A percentile compares a stretch with the other conserved stretches of the same genome.
These are phyloP conservation scores for Eubasilissa splendida DNA, from an alignment of 2,888 invertebrate species.

Conservation along the genomic window DNA sequence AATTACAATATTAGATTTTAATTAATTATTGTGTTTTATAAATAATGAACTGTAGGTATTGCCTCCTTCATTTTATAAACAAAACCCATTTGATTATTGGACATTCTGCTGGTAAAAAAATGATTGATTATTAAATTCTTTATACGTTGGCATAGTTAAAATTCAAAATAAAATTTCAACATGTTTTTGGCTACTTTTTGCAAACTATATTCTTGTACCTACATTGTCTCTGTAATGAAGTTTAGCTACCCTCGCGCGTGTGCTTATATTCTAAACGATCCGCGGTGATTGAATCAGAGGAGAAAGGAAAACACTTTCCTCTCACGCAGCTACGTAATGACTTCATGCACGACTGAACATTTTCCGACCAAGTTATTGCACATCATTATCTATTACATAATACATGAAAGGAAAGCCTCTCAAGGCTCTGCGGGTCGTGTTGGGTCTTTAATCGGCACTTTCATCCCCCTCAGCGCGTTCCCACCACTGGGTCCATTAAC, in stretches of 20 bases:
- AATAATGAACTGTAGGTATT: too few species aligned
- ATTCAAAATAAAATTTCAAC: too few species aligned
- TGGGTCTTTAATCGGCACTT: conserved; percentile 35
- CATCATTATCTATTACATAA: conserved; percentile 42
- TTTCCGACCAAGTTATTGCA: conserved; percentile 39
- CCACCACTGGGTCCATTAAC: conserved; percentile 16
- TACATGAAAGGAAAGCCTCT: conserved; percentile 39
- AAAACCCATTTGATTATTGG: too few species aligned
- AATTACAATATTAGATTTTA: too few species aligned
- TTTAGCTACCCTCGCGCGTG: neutral
- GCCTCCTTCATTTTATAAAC: too few species aligned
- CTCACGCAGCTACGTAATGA: conserved; percentile 33
- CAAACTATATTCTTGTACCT: too few species aligned
- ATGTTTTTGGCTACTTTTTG: too few species aligned
- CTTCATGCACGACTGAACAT: conserved; percentile 35
- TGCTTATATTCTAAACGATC: conserved; percentile 10
- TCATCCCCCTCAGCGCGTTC: neutral
- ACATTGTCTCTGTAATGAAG: neutral
- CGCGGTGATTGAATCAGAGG: conserved; percentile 24
- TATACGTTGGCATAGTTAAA: too few species aligned
- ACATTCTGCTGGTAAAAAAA: too few species aligned
- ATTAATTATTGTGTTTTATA: too few species aligned
- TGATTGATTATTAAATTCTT: too few species aligned
- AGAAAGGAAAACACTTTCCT: conserved; percentile 22
- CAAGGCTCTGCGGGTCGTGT: conserved; percentile 22